Evolutionary conservation across 2,888 invertebrate species (phyloP).

Genomic region (Trichogramma evanescens): DNA sequence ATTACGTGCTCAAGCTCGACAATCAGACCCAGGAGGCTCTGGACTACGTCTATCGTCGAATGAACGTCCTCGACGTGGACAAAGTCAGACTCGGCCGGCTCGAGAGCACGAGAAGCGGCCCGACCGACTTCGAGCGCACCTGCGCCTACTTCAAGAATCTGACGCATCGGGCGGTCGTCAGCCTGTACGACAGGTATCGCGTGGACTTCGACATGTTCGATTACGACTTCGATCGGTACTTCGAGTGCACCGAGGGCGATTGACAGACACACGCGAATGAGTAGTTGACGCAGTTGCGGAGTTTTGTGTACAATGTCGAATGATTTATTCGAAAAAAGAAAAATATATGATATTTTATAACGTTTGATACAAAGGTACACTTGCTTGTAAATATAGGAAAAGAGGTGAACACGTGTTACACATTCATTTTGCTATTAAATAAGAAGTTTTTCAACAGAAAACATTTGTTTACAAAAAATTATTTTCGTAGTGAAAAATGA

Average conservation of each 20-base stretch:
- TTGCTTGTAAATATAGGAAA: no score
- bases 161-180: conserved; percentile 28
- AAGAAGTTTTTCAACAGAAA: no score
- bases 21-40: conserved; percentile 32
- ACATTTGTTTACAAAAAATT: no score
- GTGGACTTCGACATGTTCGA: conserved; percentile 44
- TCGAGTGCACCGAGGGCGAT: conserved; percentile 30
- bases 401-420: no score
- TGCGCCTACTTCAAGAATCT: conserved; percentile 41
- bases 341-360: no score
- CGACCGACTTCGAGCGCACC: conserved; percentile 33
- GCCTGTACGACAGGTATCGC: conserved; percentile 38
- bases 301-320: no score
- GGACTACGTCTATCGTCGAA: conserved; percentile 28
- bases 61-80: conserved; percentile 3
- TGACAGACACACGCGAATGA: neutral
- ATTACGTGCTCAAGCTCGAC: conserved; percentile 39
- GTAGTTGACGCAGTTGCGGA: no score
- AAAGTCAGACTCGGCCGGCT: conserved; percentile 29
- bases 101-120: conserved; percentile 31
- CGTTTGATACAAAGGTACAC: no score
- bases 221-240: conserved; percentile 35
- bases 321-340: no score
- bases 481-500: no score
- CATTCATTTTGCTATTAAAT: no score